These are phyloP conservation scores for Casuarius casuarius DNA, from an alignment of 2,113 vertebrate species.

Conservation along the genomic window DNA sequence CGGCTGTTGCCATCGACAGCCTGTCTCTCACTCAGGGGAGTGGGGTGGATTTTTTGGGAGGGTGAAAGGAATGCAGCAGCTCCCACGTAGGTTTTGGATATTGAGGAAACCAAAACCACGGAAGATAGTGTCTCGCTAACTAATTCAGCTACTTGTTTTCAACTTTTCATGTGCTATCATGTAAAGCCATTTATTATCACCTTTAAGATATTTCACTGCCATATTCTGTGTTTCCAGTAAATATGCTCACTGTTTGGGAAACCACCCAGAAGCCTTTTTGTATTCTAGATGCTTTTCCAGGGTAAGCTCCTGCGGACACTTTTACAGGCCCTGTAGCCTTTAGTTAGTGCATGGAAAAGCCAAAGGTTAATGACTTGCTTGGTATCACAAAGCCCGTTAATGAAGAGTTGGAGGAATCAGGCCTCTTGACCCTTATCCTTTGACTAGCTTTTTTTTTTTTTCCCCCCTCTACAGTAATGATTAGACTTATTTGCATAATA, in stretches of 20 bases:
- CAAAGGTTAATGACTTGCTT: background rate
- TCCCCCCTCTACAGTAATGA: background rate
- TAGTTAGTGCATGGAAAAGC: background rate
- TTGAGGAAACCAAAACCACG: background rate
- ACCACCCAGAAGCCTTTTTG: background rate
- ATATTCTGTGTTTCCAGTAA: background rate
- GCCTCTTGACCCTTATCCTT: background rate
- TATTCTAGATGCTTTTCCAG: background rate
- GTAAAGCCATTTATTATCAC: rapidly evolving
- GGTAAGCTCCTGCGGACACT: background rate
- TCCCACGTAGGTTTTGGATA: background rate
- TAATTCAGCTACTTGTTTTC: background rate
- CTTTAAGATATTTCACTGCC: background rate
- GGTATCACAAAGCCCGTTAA: background rate
- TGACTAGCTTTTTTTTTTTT: background rate
- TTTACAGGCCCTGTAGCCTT: background rate
- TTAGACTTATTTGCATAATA: background rate
- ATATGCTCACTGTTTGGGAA: background rate
- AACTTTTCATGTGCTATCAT: background rate
- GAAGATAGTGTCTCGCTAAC: background rate
- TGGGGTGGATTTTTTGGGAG: background rate
- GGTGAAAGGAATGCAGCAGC: background rate
- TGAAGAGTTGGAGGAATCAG: background rate
- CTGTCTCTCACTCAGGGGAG: background rate
- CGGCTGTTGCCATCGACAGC: background rate